Conservation (phyloP, 2,888 invertebrate species). For the Ectobius pallidus region DNA sequence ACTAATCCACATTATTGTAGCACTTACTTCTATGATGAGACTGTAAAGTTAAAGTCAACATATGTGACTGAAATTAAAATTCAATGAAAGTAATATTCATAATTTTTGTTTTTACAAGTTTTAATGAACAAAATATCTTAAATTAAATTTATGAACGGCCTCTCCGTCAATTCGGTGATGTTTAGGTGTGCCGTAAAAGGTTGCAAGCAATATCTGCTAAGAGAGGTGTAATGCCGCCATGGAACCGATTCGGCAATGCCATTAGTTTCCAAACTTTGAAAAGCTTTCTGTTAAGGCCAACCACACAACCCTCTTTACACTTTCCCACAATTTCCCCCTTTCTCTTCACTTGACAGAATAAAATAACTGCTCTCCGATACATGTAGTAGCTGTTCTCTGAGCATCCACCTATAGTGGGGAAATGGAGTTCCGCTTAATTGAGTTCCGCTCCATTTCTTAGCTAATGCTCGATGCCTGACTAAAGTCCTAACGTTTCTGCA, state of each 20-base stretch:
- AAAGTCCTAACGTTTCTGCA: too few species aligned
- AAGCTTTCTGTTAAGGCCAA: slow-evolving; percentile 17
- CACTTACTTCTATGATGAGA: too few species aligned
- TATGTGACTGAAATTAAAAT: too few species aligned
- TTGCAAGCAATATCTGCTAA: background rate
- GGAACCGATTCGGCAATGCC: slow-evolving; percentile 15
- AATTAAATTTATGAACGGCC: too few species aligned
- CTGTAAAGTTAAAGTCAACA: too few species aligned
- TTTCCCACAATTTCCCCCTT: background rate
- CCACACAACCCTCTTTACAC: background rate
- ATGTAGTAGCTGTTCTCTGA: background rate
- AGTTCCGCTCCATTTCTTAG: background rate
- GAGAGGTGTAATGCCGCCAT: background rate
- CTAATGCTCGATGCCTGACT: background rate
- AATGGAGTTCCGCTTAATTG: background rate
- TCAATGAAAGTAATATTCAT: too few species aligned
- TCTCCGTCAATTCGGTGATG: too few species aligned
- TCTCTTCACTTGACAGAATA: background rate
- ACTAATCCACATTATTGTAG: too few species aligned
- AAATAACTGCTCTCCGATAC: slow-evolving; percentile 18
- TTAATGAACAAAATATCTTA: too few species aligned
- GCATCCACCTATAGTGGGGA: background rate
- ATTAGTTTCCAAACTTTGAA: slow-evolving; percentile 20
- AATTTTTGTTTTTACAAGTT: too few species aligned
- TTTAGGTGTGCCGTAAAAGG: background rate